Evolutionary conservation across 2,888 invertebrate genomes (phyloP).

Genomic region (Endomychus coccineus): DNA sequence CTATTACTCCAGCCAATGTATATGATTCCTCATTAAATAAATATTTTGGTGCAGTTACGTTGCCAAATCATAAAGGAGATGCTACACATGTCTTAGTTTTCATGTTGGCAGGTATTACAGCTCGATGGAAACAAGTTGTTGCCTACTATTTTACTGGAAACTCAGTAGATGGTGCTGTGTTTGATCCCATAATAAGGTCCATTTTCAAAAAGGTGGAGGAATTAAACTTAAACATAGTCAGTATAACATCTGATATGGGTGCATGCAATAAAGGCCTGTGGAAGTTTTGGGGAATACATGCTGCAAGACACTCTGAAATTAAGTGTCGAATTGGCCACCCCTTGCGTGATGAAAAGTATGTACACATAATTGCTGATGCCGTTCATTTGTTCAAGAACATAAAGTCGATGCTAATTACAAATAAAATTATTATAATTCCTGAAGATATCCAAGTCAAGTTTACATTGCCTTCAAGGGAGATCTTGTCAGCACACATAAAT

Average conservation of each 20-base stretch:
- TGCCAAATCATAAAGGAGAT: slow-evolving; percentile 18
- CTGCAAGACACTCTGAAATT: slow-evolving; percentile 11
- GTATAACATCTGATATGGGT: slow-evolving; percentile 28
- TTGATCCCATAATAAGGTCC: slow-evolving; percentile 19
- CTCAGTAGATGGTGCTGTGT: slow-evolving; percentile 21
- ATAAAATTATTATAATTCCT: slow-evolving; percentile 19
- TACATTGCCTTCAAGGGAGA: slow-evolving; percentile 18
- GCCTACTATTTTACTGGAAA: slow-evolving; percentile 28
- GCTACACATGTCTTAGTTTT: slow-evolving; percentile 28
- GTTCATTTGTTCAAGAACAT: slow-evolving; percentile 24
- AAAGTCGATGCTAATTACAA: slow-evolving; percentile 19
- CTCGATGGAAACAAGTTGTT: slow-evolving; percentile 29
- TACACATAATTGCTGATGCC: slow-evolving; percentile 22
- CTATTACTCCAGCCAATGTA: slow-evolving; percentile 17
- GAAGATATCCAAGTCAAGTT: slow-evolving; percentile 14
- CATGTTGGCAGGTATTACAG: slow-evolving; percentile 26
- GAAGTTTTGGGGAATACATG: slow-evolving; percentile 20
- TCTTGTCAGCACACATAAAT: slow-evolving; percentile 18
- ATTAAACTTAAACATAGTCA: slow-evolving; percentile 19
- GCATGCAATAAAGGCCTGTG: slow-evolving; percentile 25
- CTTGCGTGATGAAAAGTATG: slow-evolving; percentile 11
- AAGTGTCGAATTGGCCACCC: slow-evolving; percentile 19
- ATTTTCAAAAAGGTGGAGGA: slow-evolving; percentile 19
- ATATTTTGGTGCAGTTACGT: slow-evolving; percentile 22
- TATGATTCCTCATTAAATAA: slow-evolving; percentile 21